Evolutionary conservation across 2,113 vertebrate species (phyloP).

Genomic region (Oryzias woworae): DNA sequence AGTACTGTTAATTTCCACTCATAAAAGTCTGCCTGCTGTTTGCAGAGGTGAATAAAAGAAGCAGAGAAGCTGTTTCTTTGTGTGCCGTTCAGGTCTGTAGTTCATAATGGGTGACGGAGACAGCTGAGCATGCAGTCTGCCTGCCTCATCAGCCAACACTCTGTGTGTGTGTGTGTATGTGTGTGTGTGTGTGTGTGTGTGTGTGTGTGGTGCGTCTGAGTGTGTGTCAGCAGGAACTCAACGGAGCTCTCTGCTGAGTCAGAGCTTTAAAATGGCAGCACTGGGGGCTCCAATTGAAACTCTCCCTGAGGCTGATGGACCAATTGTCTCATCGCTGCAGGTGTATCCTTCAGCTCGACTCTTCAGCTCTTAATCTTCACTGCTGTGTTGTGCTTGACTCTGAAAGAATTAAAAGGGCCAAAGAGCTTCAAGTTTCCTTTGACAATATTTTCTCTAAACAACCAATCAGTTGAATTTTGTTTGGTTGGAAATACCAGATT

Average conservation of each 20-base stretch:
- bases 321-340: too few species aligned
- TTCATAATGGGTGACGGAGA: slow-evolving; percentile 51
- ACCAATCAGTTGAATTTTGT: too few species aligned
- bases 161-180: not conserved
- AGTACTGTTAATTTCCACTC: too few species aligned
- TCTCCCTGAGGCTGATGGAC: too few species aligned
- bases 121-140: slow-evolving; percentile 69
- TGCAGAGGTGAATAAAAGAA: not conserved
- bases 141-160: slow-evolving; percentile 16
- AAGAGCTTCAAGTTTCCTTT: too few species aligned
- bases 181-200: not conserved
- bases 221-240: not conserved
- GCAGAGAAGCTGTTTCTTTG: slow-evolving; percentile 39
- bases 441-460: too few species aligned
- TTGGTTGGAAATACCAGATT: too few species aligned
- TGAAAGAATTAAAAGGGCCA: too few species aligned
- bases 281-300: too few species aligned
- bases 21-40: not conserved
- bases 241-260: slow-evolving; percentile 5
- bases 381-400: too few species aligned
- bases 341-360: too few species aligned
- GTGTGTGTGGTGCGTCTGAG: not conserved
- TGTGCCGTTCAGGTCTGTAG: slow-evolving; percentile 17
- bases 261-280: not conserved
- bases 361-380: too few species aligned